Percentiles rank a stretch among this genome's conserved stretches.
phyloP scores from a whole-genome alignment of 2,888 invertebrate species.

The Agrotis ipsilon region DNA sequence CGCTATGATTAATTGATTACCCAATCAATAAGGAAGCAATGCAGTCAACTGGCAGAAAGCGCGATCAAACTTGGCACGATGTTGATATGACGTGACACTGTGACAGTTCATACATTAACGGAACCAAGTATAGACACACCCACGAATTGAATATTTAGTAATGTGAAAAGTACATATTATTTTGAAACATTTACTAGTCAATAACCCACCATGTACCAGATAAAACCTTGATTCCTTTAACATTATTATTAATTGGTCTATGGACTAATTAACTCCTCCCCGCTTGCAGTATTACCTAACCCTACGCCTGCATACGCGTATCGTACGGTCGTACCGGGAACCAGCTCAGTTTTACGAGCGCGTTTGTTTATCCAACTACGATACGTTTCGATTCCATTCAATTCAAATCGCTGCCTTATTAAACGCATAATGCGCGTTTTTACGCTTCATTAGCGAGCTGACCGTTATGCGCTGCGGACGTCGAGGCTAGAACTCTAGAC shows the following conservation, averaged over 20 bases:
- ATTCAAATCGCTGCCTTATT: slow-evolving; percentile 65
- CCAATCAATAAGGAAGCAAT: not conserved
- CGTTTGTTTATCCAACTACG: slow-evolving; percentile 70
- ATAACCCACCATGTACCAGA: too few species aligned
- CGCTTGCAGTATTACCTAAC: slow-evolving; percentile 51
- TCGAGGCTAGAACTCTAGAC: slow-evolving; percentile 10
- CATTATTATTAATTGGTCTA: not conserved
- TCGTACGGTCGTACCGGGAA: slow-evolving; percentile 68
- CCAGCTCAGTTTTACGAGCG: slow-evolving; percentile 64
- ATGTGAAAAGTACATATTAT: too few species aligned
- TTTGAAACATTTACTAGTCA: too few species aligned
- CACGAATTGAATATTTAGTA: not conserved
- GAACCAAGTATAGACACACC: not conserved
- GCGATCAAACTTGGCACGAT: slow-evolving; percentile 10
- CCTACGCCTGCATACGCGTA: slow-evolving; percentile 42
- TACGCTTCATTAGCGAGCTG: slow-evolving; percentile 54
- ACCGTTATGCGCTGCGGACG: slow-evolving; percentile 40
- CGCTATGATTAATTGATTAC: slow-evolving; percentile 5
- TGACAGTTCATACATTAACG: not conserved
- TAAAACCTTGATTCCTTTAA: too few species aligned
- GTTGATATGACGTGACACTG: not conserved
- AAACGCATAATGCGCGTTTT: slow-evolving; percentile 62
- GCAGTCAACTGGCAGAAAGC: not conserved
- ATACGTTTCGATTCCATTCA: slow-evolving; percentile 66
- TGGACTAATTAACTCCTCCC: not conserved